phyloP scores from a whole-genome alignment of 2,888 invertebrate genomes.

The Pheosia tremula region DNA sequence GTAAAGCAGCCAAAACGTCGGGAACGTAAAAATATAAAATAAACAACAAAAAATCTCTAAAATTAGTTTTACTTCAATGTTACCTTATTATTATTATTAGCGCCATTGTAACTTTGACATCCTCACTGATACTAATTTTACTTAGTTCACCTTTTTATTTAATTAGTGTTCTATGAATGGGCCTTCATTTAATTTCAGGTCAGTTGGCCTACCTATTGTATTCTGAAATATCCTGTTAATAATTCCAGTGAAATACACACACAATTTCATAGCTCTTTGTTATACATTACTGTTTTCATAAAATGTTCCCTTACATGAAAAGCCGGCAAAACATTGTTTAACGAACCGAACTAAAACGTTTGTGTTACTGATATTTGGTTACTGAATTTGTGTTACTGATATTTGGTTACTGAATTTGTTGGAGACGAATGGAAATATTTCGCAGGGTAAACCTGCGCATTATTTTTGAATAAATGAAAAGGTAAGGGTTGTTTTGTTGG shows the following conservation, averaged over 20 bases:
- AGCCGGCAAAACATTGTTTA: slow-evolving; percentile 33
- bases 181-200: no score
- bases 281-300: not conserved
- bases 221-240: no score
- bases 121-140: no score
- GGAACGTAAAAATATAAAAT: no score
- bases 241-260: not conserved
- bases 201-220: no score
- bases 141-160: no score
- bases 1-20: no score
- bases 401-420: slow-evolving; percentile 16
- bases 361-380: slow-evolving; percentile 30
- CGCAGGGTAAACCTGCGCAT: not conserved
- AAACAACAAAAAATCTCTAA: no score
- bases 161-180: no score
- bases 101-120: no score
- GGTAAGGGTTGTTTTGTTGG: not conserved
- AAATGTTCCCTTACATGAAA: slow-evolving; percentile 6
- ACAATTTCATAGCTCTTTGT: not conserved
- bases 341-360: slow-evolving; percentile 46
- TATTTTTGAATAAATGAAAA: not conserved
- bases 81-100: no score
- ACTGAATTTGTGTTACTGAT: slow-evolving; percentile 21
- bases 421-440: slow-evolving; percentile 6
- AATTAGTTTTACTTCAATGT: no score